Conservation (phyloP, 2,888 invertebrate species). For the Kryphioiulus occultus region DNA sequence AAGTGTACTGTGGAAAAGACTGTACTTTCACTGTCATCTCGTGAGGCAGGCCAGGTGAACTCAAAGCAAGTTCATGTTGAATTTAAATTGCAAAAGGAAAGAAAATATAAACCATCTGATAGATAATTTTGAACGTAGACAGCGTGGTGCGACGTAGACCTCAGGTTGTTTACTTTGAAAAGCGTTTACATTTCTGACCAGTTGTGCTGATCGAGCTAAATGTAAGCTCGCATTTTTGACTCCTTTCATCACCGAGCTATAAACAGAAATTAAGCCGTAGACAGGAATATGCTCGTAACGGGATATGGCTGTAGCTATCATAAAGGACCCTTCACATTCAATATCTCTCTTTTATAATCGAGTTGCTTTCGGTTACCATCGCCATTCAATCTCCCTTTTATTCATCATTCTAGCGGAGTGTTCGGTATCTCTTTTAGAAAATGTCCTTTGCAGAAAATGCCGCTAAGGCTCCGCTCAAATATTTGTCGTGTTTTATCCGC, state of each 20-base stretch:
- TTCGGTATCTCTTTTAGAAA: constrained; percentile 23
- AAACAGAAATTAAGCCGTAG: background rate
- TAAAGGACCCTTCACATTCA: constrained; percentile 23
- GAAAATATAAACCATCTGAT: too few species aligned
- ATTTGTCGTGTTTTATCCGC: constrained; percentile 17
- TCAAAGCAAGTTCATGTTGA: too few species aligned
- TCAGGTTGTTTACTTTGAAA: background rate
- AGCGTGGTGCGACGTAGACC: too few species aligned
- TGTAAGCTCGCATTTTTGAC: background rate
- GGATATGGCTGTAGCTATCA: constrained; percentile 23
- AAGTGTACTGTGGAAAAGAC: too few species aligned
- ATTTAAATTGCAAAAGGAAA: too few species aligned
- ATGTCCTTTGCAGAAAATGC: constrained; percentile 23
- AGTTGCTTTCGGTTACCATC: constrained; percentile 16
- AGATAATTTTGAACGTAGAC: too few species aligned
- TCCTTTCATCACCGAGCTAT: background rate
- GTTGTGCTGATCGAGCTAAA: background rate
- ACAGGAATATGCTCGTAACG: background rate
- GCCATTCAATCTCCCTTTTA: constrained; percentile 23
- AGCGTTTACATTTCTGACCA: background rate
- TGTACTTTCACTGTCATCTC: too few species aligned
- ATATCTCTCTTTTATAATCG: constrained; percentile 7
- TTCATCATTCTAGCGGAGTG: background rate
- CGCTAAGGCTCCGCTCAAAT: constrained; percentile 16
- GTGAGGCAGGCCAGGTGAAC: too few species aligned